Percentiles rank a stretch among this genome's conserved stretches.
These are phyloP conservation scores for Byasa hedistus DNA, from an alignment of 2,888 invertebrate genomes.

Conservation along the genomic window DNA sequence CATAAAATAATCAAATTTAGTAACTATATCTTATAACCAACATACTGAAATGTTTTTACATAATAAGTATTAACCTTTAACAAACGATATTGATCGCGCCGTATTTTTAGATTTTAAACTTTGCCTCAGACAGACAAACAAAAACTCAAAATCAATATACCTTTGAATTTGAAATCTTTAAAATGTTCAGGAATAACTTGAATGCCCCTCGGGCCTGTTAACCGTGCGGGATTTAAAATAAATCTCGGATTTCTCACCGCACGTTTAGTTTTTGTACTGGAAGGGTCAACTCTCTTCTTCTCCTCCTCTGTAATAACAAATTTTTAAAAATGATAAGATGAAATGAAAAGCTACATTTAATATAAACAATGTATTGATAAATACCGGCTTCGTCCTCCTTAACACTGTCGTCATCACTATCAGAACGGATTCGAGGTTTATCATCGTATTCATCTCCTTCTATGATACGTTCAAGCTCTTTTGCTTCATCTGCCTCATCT, in stretches of 20 bases:
- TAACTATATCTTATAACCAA: too few relatives aligned
- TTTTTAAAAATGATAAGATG: neutral
- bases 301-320: constrained; percentile 64
- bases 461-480: constrained; percentile 67
- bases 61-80: too few relatives aligned
- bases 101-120: too few relatives aligned
- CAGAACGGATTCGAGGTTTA: constrained; percentile 49
- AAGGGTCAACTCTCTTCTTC: constrained; percentile 63
- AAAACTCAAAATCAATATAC: constrained; percentile 47
- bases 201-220: constrained; percentile 90
- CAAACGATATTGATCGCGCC: too few relatives aligned
- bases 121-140: too few relatives aligned
- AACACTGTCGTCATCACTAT: constrained; percentile 65
- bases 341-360: neutral
- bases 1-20: too few relatives aligned
- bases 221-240: constrained; percentile 83
- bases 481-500: constrained; percentile 69
- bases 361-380: neutral
- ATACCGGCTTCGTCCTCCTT: constrained; percentile 71
- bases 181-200: constrained; percentile 89
- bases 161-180: constrained; percentile 89
- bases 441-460: constrained; percentile 75
- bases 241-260: constrained; percentile 83
- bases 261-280: constrained; percentile 72
- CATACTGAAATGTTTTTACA: too few relatives aligned